phyloP scores from a whole-genome alignment of 2,888 invertebrate species.

The Brachyopa scutellaris region DNA sequence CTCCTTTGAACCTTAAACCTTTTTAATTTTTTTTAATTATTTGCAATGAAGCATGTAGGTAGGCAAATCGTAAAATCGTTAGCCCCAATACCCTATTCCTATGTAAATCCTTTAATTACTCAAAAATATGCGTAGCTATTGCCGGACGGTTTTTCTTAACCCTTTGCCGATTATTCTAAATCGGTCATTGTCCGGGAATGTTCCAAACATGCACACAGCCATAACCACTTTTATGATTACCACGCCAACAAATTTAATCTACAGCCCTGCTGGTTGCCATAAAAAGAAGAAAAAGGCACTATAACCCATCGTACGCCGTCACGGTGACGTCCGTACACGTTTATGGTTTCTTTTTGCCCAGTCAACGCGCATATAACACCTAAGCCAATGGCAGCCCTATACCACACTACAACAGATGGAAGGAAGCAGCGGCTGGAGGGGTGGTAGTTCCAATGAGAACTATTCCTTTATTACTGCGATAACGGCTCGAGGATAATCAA shows the following conservation, averaged over 20 bases:
- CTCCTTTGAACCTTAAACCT: no score
- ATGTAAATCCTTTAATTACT: constrained; percentile 7
- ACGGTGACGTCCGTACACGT: not conserved
- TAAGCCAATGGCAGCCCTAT: not conserved
- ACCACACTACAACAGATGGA: not conserved
- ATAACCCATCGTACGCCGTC: not conserved
- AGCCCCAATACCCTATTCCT: no score
- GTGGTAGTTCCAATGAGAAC: constrained; percentile 30
- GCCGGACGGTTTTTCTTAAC: not conserved
- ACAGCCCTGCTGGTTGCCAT: constrained; percentile 35
- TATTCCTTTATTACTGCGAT: constrained; percentile 68
- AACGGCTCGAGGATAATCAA: constrained; percentile 69
- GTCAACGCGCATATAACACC: not conserved
- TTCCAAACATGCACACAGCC: not conserved
- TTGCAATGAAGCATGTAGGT: no score
- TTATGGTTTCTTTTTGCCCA: not conserved
- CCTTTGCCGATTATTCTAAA: not conserved
- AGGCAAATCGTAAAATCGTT: no score
- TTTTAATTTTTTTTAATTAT: no score
- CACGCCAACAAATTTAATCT: constrained; percentile 50
- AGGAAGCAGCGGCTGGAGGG: not conserved
- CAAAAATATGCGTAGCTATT: constrained; percentile 22
- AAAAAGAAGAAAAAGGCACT: constrained; percentile 25
- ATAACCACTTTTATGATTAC: constrained; percentile 41
- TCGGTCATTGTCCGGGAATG: not conserved